Evolutionary conservation across 2,888 invertebrate species (phyloP).

Genomic region (Pyrocoelia pectoralis): DNA sequence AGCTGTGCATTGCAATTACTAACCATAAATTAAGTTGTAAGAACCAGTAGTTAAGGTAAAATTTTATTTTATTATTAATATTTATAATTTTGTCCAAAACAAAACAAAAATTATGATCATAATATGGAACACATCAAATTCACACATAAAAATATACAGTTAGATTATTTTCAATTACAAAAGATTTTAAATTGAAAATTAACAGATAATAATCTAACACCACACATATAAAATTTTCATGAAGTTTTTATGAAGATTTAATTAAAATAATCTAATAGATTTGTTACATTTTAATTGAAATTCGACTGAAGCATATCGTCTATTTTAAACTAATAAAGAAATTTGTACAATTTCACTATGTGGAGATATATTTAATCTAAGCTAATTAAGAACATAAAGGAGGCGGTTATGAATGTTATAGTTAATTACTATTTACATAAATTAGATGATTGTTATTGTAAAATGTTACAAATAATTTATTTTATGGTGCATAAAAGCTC

Average conservation of each 20-base stretch:
- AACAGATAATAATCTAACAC: neutral
- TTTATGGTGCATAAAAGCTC: slow-evolving; percentile 6
- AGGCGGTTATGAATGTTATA: neutral
- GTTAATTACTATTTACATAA: slow-evolving; percentile 6
- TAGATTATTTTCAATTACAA: neutral
- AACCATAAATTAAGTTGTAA: too few relatives aligned
- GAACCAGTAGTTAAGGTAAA: too few relatives aligned
- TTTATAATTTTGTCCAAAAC: too few relatives aligned
- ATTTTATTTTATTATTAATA: too few relatives aligned
- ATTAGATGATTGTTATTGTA: neutral
- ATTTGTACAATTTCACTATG: neutral
- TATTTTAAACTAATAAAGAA: neutral
- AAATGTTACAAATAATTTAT: slow-evolving; percentile 2
- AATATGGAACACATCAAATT: too few relatives aligned
- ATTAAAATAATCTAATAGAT: too few relatives aligned
- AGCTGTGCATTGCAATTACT: too few relatives aligned
- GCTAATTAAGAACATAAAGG: slow-evolving; percentile 7
- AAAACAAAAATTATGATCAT: too few relatives aligned
- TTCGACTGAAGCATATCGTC: too few relatives aligned
- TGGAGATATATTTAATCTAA: neutral
- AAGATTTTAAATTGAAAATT: neutral
- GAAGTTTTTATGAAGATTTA: too few relatives aligned
- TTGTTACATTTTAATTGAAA: too few relatives aligned
- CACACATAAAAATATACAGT: neutral
- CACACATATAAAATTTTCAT: neutral